Base-by-base conservation (phyloP, 2,888 invertebrate species). In the Danaus chrysippus region DNA sequence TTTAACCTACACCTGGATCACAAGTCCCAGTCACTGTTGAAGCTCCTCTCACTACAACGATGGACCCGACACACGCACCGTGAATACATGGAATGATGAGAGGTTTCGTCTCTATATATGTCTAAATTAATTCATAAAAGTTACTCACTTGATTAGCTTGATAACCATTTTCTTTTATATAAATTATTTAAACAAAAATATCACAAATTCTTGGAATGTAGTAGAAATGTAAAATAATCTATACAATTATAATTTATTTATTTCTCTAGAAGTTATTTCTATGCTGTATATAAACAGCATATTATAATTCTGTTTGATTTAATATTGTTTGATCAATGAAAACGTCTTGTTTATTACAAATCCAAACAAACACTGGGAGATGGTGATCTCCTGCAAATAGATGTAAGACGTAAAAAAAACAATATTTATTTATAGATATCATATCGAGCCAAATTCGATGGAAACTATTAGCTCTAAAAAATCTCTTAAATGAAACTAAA, bases 261-360 rank as follows among this genome's bases (percentile, higher is more conserved):
- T 74, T 72, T 85, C 86, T 72, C 72, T 79, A 62, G 74, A 83
- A 70, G 80, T 78, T 57, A 81, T 74, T 64, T 68, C 71, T 65
- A 78, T 78, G 85, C 86, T 83, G 86, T 83, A 83, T 77, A 63
- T 71, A 68, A 70, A 87, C 84, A 86, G 87, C 85, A 87, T 86
- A 84, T 56, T 67, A 67, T 49, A 13, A 17, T 58, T 11, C 42
- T 15, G 43, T 17, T 17, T 44, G 13, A 23, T n/a, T n/a, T n/a
- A n/a, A n/a, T n/a, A n/a, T n/a, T n/a, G n/a, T n/a, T n/a, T n/a
- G n/a, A n/a, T n/a, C n/a, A 34, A 8, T 54, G 69, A 66, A 69
- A 12, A 69, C 80, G 79, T 76, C 76, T 68, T 77, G 68, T 72
- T 72, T 13, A 65, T 54, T 53, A 15, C 67, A 71, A 64, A 65